Percentiles rank a stretch among this genome's conserved stretches.
phyloP scores from a whole-genome alignment of 2,888 invertebrate species.

The Spilosoma lubricipeda region DNA sequence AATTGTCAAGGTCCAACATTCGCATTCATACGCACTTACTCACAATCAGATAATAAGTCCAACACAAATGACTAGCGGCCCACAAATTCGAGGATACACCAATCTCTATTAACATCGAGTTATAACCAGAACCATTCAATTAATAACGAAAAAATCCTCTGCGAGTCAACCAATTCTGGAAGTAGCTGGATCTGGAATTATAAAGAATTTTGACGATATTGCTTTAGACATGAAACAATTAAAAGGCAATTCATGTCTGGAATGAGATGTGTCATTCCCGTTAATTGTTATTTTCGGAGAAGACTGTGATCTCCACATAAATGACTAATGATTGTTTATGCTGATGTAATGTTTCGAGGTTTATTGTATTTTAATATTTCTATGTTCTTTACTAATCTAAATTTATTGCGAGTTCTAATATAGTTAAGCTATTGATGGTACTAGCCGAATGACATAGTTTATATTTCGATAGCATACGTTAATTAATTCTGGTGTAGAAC shows the following conservation, averaged over 20 bases:
- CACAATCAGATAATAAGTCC: conserved; percentile 19
- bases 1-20: neutral
- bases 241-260: neutral
- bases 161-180: conserved; percentile 29
- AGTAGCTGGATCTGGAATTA: conserved; percentile 18
- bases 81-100: conserved; percentile 33
- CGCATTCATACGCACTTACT: conserved; percentile 18
- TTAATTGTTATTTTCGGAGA: neutral
- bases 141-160: conserved; percentile 24
- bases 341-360: neutral
- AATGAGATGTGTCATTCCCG: neutral
- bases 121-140: conserved; percentile 28
- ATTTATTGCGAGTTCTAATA: neutral
- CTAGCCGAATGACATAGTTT: neutral
- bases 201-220: neutral
- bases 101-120: conserved; percentile 29
- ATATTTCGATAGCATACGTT: neutral
- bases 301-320: neutral
- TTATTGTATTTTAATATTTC: neutral
- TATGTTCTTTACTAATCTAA: neutral
- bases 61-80: conserved; percentile 28
- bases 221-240: neutral
- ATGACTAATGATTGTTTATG: neutral
- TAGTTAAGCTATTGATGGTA: too few relatives aligned
- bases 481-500: too few relatives aligned